These are phyloP conservation scores for Salvelinus alpinus DNA, from an alignment of 2,113 vertebrate species.

Conservation along the genomic window DNA sequence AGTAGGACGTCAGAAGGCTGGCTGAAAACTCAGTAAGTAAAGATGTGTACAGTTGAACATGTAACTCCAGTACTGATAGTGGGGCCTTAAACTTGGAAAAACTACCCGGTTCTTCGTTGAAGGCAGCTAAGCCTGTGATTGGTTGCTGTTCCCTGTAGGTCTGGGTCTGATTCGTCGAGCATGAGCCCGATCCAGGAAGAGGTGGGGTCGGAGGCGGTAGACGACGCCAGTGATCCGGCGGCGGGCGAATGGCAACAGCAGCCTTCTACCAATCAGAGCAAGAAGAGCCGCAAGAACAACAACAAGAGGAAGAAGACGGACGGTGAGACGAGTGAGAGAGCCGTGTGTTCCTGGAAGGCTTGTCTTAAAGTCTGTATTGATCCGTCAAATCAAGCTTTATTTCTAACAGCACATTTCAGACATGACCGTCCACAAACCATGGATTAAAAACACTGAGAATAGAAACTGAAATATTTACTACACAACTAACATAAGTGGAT, in stretches of 20 bases:
- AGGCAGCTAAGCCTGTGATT: not conserved
- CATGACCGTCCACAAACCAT: no score
- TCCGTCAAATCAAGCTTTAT: no score
- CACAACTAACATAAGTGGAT: no score
- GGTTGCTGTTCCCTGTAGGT: conserved; percentile 42
- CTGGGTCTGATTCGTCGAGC: conserved; percentile 38
- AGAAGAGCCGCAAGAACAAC: conserved; percentile 79
- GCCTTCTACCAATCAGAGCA: conserved; percentile 66
- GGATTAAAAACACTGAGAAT: no score
- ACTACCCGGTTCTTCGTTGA: no score
- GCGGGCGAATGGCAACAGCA: conserved; percentile 67
- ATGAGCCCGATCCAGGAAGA: conserved; percentile 78
- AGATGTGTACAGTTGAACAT: no score
- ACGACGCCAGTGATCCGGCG: conserved; percentile 58
- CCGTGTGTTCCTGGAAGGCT: no score
- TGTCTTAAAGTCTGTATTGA: no score
- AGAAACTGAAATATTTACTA: no score
- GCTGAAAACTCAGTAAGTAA: conserved; percentile 67
- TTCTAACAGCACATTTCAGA: no score
- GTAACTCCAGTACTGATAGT: no score
- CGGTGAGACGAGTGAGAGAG: conserved; percentile 63
- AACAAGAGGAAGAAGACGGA: conserved; percentile 82
- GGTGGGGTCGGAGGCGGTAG: conserved; percentile 62
- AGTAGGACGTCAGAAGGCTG: conserved; percentile 70
- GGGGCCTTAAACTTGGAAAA: no score